Evolutionary conservation across 2,113 vertebrate genomes (phyloP).

Genomic region (Gorilla gorilla): DNA sequence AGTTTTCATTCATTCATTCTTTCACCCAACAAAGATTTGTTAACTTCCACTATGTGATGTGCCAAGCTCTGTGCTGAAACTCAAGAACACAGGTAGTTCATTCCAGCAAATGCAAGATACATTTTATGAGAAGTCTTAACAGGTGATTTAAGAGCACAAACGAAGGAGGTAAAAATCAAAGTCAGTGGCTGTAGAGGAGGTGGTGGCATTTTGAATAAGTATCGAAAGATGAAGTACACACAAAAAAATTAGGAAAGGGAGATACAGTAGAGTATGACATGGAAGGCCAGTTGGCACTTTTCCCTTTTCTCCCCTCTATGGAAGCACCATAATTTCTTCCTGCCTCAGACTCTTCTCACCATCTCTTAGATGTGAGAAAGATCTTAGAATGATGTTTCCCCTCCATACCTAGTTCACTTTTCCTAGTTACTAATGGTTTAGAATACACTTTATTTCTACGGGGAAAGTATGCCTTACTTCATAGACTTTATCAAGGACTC

Average conservation of each 20-base stretch:
- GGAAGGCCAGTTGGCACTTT: rapidly evolving
- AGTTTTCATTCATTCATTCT: neutral
- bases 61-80: neutral
- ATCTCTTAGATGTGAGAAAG: too few species aligned
- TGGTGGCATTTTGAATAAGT: neutral
- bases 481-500: neutral
- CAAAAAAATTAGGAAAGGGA: rapidly evolving
- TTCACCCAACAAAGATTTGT: neutral
- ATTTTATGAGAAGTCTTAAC: neutral
- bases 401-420: neutral
- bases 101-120: neutral
- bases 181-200: neutral
- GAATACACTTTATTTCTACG: neutral
- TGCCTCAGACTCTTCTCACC: neutral
- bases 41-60: neutral
- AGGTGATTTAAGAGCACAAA: neutral
- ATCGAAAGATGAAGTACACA: neutral
- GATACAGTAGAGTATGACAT: rapidly evolving
- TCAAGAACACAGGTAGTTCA: neutral
- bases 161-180: neutral
- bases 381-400: neutral
- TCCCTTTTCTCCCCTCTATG: neutral
- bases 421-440: neutral
- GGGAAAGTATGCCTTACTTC: neutral
- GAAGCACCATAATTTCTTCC: rapidly evolving